A percentile compares a stretch with the other conserved stretches of the same genome.
Conservation (phyloP, 2,888 invertebrate species). For the Perizoma affinitatum region DNA sequence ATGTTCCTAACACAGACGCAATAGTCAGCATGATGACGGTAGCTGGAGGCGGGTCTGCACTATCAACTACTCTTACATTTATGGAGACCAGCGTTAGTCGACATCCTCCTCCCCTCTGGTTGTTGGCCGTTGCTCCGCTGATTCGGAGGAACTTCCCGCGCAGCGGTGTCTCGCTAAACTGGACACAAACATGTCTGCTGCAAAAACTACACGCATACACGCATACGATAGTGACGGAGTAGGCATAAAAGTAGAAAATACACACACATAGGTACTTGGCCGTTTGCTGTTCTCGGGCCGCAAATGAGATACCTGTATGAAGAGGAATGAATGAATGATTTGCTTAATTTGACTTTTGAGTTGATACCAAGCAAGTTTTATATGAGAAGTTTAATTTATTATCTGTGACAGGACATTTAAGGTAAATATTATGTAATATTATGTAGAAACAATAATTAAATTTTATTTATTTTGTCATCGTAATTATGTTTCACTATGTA, state of each 20-base stretch:
- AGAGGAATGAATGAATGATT: slow-evolving; percentile 74
- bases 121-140: neutral
- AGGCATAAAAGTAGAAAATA: slow-evolving; percentile 82
- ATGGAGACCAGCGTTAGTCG: slow-evolving; percentile 45
- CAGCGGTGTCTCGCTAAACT: slow-evolving; percentile 53
- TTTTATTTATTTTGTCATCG: no score
- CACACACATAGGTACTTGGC: slow-evolving; percentile 62
- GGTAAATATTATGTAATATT: no score
- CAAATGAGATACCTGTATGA: slow-evolving; percentile 69
- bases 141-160: slow-evolving; percentile 34
- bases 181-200: slow-evolving; percentile 52
- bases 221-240: slow-evolving; percentile 53
- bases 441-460: no score
- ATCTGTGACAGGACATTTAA: no score
- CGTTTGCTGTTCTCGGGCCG: slow-evolving; percentile 61
- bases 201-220: slow-evolving; percentile 68
- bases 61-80: slow-evolving; percentile 73
- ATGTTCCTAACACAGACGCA: slow-evolving; percentile 82
- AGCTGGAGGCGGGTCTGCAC: slow-evolving; percentile 67
- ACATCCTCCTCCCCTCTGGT: slow-evolving; percentile 45
- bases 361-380: no score
- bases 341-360: slow-evolving; percentile 55
- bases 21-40: slow-evolving; percentile 78
- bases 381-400: no score
- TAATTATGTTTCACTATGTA: no score